Evolutionary conservation across 1,140 invertebrate genomes (phyloP), one percentile per base, ranked within the genome.

Genomic region (Drosophila lini): DNA sequence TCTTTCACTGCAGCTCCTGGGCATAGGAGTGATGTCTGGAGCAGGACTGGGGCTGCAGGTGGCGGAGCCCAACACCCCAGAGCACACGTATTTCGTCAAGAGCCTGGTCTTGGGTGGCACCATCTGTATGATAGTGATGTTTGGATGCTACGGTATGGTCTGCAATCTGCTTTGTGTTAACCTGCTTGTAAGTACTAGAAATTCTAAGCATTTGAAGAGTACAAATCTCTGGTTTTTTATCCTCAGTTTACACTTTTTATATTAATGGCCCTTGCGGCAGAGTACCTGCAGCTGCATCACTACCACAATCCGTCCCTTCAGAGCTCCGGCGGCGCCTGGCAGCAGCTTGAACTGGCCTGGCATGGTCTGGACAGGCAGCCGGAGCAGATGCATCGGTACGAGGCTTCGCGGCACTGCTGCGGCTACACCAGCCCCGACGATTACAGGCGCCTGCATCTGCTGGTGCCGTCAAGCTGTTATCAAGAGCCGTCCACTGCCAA

Each of bases 1-100:
- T 42, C 13, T 16, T 48, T 11, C 11, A 11, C 52, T 60, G 52
- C 36, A 91, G 90, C 58, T 91, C 45, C 70, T 91, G 31, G 90
- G 76, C 34, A 74, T 91, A 11, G 86, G 78, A 3, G 80, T 88
- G 16, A 82, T 91, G 56, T 70, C 55, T 16, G 74, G 81, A 15
- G 81, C 81, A n/a, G 90, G 73, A 5, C 28, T 90, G 55, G 86
- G 90, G 0, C 63, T 91, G 10, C 70, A 91, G 41, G 68, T 67
- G 38, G 86, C 86, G 0, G 61, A 82, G 40, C 90, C 90, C 4
- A 85, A 84, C 40, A 91, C 86, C 0, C 78, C 84, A 7, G 90
- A 89, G 38, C 90, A 91, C 40, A 91, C 86, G 1, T 91, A 90
- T 32, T 91, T 88, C 16, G 85, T 91, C 10, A 81, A 91, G 59